A percentile compares a stretch with the other conserved stretches of the same genome.
phyloP scores from a whole-genome alignment of 2,797 vertebrate genomes.

The Lithobates sylvaticus region DNA sequence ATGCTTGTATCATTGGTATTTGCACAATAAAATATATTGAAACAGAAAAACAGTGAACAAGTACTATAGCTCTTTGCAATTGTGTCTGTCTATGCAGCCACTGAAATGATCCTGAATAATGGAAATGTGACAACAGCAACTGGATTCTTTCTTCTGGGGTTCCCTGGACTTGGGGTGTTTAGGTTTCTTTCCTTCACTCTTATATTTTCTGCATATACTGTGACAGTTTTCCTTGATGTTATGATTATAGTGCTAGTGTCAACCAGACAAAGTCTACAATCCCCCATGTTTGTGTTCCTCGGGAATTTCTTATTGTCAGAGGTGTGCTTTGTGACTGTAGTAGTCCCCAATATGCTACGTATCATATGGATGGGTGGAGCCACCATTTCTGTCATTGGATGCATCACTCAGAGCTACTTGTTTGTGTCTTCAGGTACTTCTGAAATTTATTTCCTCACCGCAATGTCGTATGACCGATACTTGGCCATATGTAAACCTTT shows the following conservation, averaged over 20 bases:
- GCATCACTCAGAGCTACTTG: conserved; percentile 6
- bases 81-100: too few relatives aligned
- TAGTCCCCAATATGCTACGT: conserved; percentile 1
- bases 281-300: conserved; percentile 24
- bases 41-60: too few relatives aligned
- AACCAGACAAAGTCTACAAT: background rate
- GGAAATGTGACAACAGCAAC: background rate
- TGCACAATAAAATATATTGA: too few relatives aligned
- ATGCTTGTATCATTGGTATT: too few relatives aligned
- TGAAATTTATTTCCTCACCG: conserved; percentile 24
- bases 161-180: background rate
- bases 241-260: background rate
- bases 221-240: background rate
- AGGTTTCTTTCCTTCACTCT: background rate
- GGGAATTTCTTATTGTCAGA: background rate
- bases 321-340: background rate
- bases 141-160: background rate
- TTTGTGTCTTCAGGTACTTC: background rate
- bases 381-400: background rate
- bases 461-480: conserved; percentile 37
- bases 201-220: background rate
- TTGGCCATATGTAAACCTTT: conserved; percentile 38
- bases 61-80: too few relatives aligned
- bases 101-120: background rate
- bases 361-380: conserved; percentile 6